Evolutionary conservation across 2,888 invertebrate species (phyloP).

Genomic region (Phymatocera aterrima): DNA sequence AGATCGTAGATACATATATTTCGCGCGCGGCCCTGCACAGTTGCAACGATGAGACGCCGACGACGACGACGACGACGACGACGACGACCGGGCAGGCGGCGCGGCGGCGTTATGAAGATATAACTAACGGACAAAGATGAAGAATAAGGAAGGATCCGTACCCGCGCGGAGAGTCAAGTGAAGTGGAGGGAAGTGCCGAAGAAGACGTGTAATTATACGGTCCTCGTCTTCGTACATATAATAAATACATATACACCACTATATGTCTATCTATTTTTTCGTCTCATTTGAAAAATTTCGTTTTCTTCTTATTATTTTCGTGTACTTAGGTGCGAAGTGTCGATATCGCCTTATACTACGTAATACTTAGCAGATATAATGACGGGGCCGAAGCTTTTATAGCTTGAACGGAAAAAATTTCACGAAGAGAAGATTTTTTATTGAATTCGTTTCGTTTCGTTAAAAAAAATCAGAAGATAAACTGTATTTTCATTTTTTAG

Average conservation of each 20-base stretch:
- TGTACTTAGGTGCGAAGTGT: too few relatives aligned
- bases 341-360: too few relatives aligned
- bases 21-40: slow-evolving; percentile 32
- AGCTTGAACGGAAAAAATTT: too few relatives aligned
- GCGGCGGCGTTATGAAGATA: slow-evolving; percentile 43
- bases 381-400: too few relatives aligned
- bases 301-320: background rate
- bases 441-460: too few relatives aligned
- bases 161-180: slow-evolving; percentile 14
- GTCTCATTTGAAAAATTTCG: background rate
- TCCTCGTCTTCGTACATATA: slow-evolving; percentile 33
- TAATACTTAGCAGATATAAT: too few relatives aligned
- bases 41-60: too few relatives aligned
- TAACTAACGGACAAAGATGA: slow-evolving; percentile 37
- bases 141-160: background rate
- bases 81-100: too few relatives aligned
- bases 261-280: slow-evolving; percentile 31
- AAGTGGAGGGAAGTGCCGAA: slow-evolving; percentile 41
- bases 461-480: background rate
- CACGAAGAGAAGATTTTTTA: too few relatives aligned
- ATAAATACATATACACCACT: too few relatives aligned
- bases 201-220: slow-evolving; percentile 49
- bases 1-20: background rate
- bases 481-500: background rate
- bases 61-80: slow-evolving; percentile 34